A percentile compares a stretch with the other conserved stretches of the same genome.
Conservation (phyloP, 2,888 invertebrate genomes). For the Dynastes grantii region DNA sequence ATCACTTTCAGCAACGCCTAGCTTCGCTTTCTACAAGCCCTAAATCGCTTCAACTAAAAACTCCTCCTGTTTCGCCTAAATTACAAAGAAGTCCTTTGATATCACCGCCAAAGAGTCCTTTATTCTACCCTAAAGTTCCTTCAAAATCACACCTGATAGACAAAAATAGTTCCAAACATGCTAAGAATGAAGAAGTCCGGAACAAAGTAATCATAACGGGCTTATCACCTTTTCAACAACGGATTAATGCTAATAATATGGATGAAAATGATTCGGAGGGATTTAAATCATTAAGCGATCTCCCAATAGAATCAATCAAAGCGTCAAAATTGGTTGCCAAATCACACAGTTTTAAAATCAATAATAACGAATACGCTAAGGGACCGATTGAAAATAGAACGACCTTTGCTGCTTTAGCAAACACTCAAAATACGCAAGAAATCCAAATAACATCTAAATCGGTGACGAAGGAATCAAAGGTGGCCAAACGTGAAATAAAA, state of each 20-base stretch:
- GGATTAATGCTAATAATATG: slow-evolving; percentile 68
- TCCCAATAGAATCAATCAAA: slow-evolving; percentile 64
- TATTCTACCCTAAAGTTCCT: slow-evolving; percentile 47
- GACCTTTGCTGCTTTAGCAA: slow-evolving; percentile 65
- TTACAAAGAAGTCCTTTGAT: slow-evolving; percentile 52
- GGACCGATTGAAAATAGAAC: slow-evolving; percentile 2
- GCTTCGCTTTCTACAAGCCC: slow-evolving; percentile 58
- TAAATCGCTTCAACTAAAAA: slow-evolving; percentile 52
- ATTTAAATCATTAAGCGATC: slow-evolving; percentile 67
- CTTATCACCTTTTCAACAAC: slow-evolving; percentile 73
- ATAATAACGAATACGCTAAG: slow-evolving; percentile 26
- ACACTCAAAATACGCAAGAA: slow-evolving; percentile 46
- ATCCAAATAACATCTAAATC: slow-evolving; percentile 30
- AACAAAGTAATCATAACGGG: slow-evolving; percentile 71
- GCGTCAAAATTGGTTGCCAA: slow-evolving; percentile 78
- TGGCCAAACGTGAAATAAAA: slow-evolving; percentile 52
- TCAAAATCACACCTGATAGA: slow-evolving; percentile 47
- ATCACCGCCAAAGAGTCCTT: slow-evolving; percentile 52
- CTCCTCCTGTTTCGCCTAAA: slow-evolving; percentile 58
- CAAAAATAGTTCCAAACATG: slow-evolving; percentile 50
- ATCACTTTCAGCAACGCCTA: slow-evolving; percentile 63
- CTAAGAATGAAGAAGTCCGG: slow-evolving; percentile 60
- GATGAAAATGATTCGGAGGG: slow-evolving; percentile 61
- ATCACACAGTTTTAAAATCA: slow-evolving; percentile 79
- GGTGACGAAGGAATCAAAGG: background rate